A percentile compares a stretch with the other conserved stretches of the same genome.
phyloP scores from a whole-genome alignment of 2,113 vertebrate genomes.

The Oryzias javanicus region DNA sequence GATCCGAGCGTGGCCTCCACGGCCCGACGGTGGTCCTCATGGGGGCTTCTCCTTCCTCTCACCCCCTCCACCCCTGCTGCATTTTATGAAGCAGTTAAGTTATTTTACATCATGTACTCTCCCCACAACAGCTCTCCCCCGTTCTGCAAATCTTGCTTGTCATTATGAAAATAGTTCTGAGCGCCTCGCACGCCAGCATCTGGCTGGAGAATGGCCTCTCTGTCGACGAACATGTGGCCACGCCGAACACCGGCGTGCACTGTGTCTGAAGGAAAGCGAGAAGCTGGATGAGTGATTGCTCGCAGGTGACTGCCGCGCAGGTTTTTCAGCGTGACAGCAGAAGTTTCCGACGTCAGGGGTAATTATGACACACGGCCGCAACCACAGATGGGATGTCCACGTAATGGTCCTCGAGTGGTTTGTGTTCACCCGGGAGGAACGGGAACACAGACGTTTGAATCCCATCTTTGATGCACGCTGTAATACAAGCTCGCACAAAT shows the following conservation, averaged over 20 bases:
- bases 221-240: conserved; percentile 37
- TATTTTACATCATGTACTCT: conserved; percentile 72
- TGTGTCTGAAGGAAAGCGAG: conserved; percentile 40
- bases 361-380: conserved; percentile 44
- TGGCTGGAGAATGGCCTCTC: conserved; percentile 56
- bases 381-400: conserved; percentile 23
- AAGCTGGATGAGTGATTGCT: conserved; percentile 59
- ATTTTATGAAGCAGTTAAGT: conserved; percentile 70
- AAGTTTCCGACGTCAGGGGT: conserved; percentile 45
- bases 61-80: conserved; percentile 4
- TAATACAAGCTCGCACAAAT: background rate
- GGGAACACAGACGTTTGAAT: background rate
- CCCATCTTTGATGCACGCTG: background rate
- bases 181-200: conserved; percentile 59
- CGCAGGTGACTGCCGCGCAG: conserved; percentile 55
- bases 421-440: background rate
- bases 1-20: conserved; percentile 48
- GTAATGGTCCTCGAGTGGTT: conserved; percentile 1
- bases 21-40: conserved; percentile 50
- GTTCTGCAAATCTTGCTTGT: conserved; percentile 62
- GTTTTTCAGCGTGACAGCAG: conserved; percentile 26
- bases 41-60: conserved; percentile 49
- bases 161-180: conserved; percentile 63
- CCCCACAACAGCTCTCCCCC: conserved; percentile 46
- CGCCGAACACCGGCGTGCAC: conserved; percentile 3